phyloP scores from a whole-genome alignment of 2,113 vertebrate genomes.

The Seriola quinqueradiata region DNA sequence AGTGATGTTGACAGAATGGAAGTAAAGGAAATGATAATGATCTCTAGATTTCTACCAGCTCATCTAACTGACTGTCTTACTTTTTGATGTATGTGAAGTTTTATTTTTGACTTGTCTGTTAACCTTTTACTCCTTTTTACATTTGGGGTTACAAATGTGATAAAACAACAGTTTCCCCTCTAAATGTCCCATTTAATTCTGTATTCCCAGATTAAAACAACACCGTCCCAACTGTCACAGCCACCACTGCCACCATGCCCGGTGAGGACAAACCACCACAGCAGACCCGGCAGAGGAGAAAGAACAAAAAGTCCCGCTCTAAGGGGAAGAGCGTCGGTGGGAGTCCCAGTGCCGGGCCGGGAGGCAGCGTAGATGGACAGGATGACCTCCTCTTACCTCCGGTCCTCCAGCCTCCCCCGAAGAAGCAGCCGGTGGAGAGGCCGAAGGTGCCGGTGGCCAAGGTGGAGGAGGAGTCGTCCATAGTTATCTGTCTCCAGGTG shows the following conservation, averaged over 20 bases:
- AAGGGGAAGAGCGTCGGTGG: constrained; percentile 81
- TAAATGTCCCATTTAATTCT: background rate
- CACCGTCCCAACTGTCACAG: background rate
- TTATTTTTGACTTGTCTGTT: background rate
- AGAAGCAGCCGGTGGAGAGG: constrained; percentile 79
- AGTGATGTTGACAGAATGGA: too few species aligned
- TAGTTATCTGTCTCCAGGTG: constrained; percentile 90
- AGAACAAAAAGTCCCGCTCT: constrained; percentile 80
- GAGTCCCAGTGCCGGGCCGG: constrained; percentile 67
- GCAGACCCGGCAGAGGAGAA: constrained; percentile 88
- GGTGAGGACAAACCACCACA: constrained; percentile 86
- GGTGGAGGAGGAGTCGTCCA: constrained; percentile 85
- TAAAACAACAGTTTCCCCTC: background rate
- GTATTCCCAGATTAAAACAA: constrained; percentile 36
- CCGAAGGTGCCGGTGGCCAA: constrained; percentile 79
- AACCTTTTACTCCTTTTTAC: background rate
- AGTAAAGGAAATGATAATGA: too few species aligned
- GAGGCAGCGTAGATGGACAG: constrained; percentile 62
- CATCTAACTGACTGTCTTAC: background rate
- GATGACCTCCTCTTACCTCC: constrained; percentile 71
- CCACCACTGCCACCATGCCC: constrained; percentile 82
- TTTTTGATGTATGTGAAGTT: background rate
- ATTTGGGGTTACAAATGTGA: background rate
- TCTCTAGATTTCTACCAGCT: too few species aligned
- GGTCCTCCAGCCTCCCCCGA: constrained; percentile 49